Base-by-base conservation (phyloP, 2,113 vertebrate genomes). In the Cervus canadensis region DNA sequence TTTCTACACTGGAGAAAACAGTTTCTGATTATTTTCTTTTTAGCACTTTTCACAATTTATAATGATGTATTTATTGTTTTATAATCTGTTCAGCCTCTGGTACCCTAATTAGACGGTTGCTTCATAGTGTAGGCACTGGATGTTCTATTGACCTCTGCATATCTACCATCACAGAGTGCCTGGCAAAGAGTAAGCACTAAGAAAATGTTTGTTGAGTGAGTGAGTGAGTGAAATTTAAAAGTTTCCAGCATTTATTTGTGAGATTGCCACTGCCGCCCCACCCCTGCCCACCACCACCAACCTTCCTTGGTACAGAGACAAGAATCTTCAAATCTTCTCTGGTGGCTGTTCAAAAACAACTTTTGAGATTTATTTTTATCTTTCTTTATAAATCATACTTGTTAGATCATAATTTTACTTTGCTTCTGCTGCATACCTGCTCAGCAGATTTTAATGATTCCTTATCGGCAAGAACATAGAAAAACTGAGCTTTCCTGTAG, bases 21-120 rank as follows among this genome's bases (percentile, higher is more conserved):
- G 30, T 52, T 6, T 71, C 85, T 87, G 25, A 87, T 93, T 91
- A 33, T 89, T 93, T 92, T 95, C 17, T 89, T 89, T 57, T 82
- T 33, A 90, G 54, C 5, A n/a, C 52, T 10, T 95, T 74, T 96
- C 60, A 90, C 40, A 33, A 57, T 94, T 95, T 88, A 54, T 9
- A 59, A 2, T 67, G 91, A 76, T 78, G 17, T 59, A 7, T 40
- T 56, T 91, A 10, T 85, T 92, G 36, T 40, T 59, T 85, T 74
- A 48, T 45, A 62, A 23, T 57, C 36, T 52, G 19, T 21, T 25
- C 52, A 59, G 23, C 64, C 2, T 62, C 45, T 40, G 52, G 84
- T 94, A 62, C 33, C 21, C 12, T n/a, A 71, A 4, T 57, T 50
- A 81, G 36, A 48, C 12, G 19, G 52, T 60, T 52, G 17, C 21